phyloP scores from a whole-genome alignment of 2,888 invertebrate genomes.

The Chorisops tibialis region DNA sequence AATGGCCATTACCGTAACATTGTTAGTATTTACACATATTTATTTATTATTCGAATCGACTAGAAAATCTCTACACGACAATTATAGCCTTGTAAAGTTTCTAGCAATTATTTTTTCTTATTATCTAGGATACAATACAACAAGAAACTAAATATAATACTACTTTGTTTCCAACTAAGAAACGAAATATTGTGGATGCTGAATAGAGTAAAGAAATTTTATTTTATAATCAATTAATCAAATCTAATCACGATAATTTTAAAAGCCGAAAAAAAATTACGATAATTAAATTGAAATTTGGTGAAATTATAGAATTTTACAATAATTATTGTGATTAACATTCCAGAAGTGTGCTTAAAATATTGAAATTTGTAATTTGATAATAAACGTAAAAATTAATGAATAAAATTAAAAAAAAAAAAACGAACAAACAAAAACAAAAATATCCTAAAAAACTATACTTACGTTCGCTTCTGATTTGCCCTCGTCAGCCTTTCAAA shows the following conservation, averaged over 20 bases:
- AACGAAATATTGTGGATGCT: no score
- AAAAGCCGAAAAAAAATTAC: no score
- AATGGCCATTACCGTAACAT: slow-evolving; percentile 30
- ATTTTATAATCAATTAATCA: no score
- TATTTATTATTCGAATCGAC: neutral
- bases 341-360: slow-evolving; percentile 3
- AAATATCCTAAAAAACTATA: neutral
- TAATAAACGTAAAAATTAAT: neutral
- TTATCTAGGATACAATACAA: neutral
- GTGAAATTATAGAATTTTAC: neutral
- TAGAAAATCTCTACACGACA: neutral
- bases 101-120: neutral
- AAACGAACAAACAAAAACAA: neutral
- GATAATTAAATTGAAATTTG: neutral
- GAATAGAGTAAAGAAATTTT: no score
- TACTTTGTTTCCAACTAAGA: neutral
- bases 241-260: no score
- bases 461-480: slow-evolving; percentile 21
- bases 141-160: neutral
- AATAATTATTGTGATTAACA: slow-evolving; percentile 2
- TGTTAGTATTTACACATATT: slow-evolving; percentile 25
- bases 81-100: no score
- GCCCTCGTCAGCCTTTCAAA: slow-evolving; percentile 22
- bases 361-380: neutral
- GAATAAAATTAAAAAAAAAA: no score